Base-by-base conservation (phyloP, 2,888 invertebrate genomes). In the Harmothoe impar region DNA sequence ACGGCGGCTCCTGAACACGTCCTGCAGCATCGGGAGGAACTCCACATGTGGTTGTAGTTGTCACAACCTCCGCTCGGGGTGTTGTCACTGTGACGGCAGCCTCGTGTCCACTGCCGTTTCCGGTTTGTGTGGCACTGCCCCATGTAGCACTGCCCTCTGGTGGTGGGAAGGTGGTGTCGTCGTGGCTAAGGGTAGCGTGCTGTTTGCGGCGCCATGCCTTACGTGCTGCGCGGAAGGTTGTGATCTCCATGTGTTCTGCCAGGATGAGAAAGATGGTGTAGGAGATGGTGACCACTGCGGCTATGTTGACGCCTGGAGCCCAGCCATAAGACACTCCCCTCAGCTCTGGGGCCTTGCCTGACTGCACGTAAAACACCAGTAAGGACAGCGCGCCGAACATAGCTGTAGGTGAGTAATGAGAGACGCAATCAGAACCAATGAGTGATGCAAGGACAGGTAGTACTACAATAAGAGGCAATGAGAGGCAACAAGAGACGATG, bases 291-390 rank as follows among this genome's bases (percentile, higher is more conserved):
- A n/a, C 43, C 3, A 81, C 33, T 17, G 81, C 15, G 43, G 81
- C 81, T 17, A 81, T 43, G 81, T 43, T 81, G n/a, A 81, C n/a
- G 35, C 43, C 43, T 15, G 25, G 0, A 10, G 81, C 81, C 81
- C 35, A 81, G 81, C 81, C 81, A 12, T 43, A 81, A 0, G 81
- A 17, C 35, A 81, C 81, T 17, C 81, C 81, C 35, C 81, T 33
- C 23, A 81, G 81, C 81, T 81, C 81, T 33, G 81, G 23, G 23
- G 81, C 17, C 43, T 81, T 81, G 10, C 20, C 5, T 0, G 81
- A 33, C 43, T 81, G 17, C 35, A 81, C 81, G 43, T 33, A 20
- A 35, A 81, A 81, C 35, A 81, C 43, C 15, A 81, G 35, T n/a
- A 81, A 35, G 0, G 35, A 15, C 23, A 81, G 43, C 15, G 10